Base-by-base conservation (phyloP, 1,140 invertebrate genomes). In the Cydia amplana region DNA sequence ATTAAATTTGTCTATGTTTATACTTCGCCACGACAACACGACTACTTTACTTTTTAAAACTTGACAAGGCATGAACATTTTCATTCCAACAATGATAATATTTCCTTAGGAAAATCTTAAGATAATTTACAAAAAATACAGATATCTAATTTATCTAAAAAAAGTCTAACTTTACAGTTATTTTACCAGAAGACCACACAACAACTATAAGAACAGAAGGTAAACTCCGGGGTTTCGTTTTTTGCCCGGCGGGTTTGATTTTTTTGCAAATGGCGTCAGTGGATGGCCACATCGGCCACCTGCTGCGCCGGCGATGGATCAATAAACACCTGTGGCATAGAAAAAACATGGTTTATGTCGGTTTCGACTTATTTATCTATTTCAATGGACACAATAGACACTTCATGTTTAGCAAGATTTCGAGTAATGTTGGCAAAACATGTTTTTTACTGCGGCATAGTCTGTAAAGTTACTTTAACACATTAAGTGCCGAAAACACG, bases 291-390 rank as follows among this genome's bases (percentile, higher is more conserved):
- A 40, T 46, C 6, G n/a, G 28, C 65, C 65, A 70, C 65, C 65
- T 40, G 65, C 65, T 70, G 65, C 6, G 65, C 18, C 6, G 9
- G 16, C 6, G 28, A 16, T 43, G 65, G 28, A 32, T 36, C 65
- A 36, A 70, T 36, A 70, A 18, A 36, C 65, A 70, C 65, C 65
- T 70, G 65, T 70, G 65, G 65, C 65, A 36, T 70, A 32, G 28
- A 40, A 70, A 16, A 70, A 9, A 36, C 4, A 9, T 28, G 7
- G 7, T 70, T 70, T 70, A 43, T 36, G 28, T 36, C 16, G 28
- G 9, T 36, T 43, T 9, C 25, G 32, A 70, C 65, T 70, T 40
- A 18, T 70, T 70, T 40, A 18, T 36, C 65, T 70, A 36, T 65
- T n/a, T 36, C 16, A 55, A 18, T 55, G n/a, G n/a, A 10, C 55